Percentiles rank a stretch among this genome's conserved stretches.
phyloP scores from a whole-genome alignment of 2,113 vertebrate genomes.

The Vulpes ferrilata region DNA sequence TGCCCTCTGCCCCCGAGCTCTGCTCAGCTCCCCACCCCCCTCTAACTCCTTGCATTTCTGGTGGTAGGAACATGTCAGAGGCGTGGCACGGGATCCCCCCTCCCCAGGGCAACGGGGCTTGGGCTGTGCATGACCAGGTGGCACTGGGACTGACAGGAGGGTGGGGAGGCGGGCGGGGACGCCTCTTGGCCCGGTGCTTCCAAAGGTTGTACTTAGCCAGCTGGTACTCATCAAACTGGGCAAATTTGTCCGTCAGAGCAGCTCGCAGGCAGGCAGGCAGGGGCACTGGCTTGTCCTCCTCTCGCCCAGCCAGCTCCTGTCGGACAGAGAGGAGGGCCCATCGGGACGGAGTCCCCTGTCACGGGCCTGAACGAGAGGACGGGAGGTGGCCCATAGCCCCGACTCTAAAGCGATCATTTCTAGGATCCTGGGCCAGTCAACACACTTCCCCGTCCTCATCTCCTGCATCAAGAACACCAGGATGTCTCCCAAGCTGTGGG shows the following conservation, averaged over 20 bases:
- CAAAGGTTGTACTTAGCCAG: conserved; percentile 95
- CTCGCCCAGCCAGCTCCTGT: conserved; percentile 73
- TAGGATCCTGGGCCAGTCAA: not conserved
- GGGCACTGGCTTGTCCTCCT: conserved; percentile 72
- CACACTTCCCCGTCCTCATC: not conserved
- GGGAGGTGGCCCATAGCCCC: not conserved
- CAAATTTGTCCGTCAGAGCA: conserved; percentile 91
- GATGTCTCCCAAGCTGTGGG: too few species aligned
- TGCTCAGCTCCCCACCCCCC: not conserved
- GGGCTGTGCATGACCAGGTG: not conserved
- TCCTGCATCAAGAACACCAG: not conserved
- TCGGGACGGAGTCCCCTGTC: not conserved
- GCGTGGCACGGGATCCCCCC: not conserved
- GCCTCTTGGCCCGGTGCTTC: conserved; percentile 90
- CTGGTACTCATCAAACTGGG: conserved; percentile 94
- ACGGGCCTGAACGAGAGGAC: not conserved
- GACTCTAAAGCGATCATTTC: not conserved
- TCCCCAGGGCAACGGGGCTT: not conserved
- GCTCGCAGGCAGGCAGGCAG: conserved; percentile 92
- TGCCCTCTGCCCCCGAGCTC: not conserved
- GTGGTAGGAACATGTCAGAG: not conserved
- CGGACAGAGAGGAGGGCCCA: not conserved
- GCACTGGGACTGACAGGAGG: conserved; percentile 71
- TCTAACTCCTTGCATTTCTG: not conserved
- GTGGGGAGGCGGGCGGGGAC: not conserved